These are phyloP conservation scores for Pseudorhiza aurosa DNA, from an alignment of 30 jellyfish, hydroid and myxozoan genomes.

Conservation along the genomic window DNA sequence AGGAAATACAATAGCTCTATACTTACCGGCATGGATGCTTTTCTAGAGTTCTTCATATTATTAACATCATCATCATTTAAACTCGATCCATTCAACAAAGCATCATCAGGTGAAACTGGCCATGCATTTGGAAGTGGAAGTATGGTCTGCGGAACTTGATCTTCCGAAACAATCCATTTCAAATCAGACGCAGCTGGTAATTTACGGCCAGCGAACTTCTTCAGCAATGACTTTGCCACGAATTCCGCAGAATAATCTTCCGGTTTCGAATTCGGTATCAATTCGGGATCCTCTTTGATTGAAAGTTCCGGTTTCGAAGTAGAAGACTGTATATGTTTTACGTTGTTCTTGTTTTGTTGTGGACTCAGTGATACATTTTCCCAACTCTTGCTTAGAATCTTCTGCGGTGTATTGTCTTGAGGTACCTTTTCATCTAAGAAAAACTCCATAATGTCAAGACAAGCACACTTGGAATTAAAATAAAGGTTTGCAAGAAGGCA, in stretches of 20 bases:
- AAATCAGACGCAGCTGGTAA: constrained; percentile 96
- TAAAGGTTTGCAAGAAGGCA: no score
- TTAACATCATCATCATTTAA: constrained; percentile 46
- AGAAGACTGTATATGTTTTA: constrained; percentile 5
- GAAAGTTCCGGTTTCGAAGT: constrained; percentile 43
- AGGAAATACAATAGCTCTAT: not conserved
- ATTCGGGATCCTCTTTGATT: constrained; percentile 33
- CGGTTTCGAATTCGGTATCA: constrained; percentile 45
- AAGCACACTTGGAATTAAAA: no score
- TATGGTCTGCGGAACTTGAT: constrained; percentile 85
- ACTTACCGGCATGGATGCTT: constrained; percentile 71
- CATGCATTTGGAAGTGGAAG: constrained; percentile 92
- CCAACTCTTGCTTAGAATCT: constrained; percentile 91
- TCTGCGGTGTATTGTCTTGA: constrained; percentile 49
- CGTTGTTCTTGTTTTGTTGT: constrained; percentile 34
- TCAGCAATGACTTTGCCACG: constrained; percentile 86
- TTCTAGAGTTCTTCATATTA: constrained; percentile 1
- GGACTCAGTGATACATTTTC: constrained; percentile 83
- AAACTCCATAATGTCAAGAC: no score
- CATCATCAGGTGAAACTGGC: constrained; percentile 92
- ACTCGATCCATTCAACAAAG: constrained; percentile 38
- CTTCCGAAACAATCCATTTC: constrained; percentile 93
- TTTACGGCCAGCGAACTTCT: constrained; percentile 83
- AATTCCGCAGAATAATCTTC: constrained; percentile 95
- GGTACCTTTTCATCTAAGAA: constrained; percentile 58